Evolutionary conservation across 2,113 vertebrate genomes (phyloP).

Genomic region (Drymodes brunneopygia): DNA sequence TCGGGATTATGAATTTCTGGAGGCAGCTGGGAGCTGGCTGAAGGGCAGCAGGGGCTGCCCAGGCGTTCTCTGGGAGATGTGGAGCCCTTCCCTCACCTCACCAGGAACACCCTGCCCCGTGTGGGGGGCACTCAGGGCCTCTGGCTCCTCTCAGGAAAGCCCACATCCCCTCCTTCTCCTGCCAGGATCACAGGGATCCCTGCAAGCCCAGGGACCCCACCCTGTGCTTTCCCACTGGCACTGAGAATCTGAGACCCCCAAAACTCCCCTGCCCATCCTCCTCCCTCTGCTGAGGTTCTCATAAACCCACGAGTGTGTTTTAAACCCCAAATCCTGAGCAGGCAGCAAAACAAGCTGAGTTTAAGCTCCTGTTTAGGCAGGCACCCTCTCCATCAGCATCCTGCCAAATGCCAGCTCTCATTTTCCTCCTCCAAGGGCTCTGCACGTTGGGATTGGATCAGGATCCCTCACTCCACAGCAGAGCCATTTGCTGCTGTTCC

Average conservation of each 20-base stretch:
- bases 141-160: background rate
- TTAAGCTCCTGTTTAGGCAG: background rate
- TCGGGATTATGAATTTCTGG: background rate
- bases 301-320: background rate
- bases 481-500: background rate
- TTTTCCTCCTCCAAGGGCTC: background rate
- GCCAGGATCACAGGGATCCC: fast-evolving
- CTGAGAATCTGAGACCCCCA: background rate
- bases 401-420: background rate
- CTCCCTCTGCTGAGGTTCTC: background rate
- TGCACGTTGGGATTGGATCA: background rate
- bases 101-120: background rate
- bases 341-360: background rate
- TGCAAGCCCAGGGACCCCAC: background rate
- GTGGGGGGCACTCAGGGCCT: background rate
- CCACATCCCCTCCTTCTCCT: background rate
- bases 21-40: background rate
- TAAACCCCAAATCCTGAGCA: background rate
- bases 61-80: background rate
- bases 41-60: background rate
- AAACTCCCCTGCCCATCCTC: background rate
- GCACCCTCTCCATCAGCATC: background rate
- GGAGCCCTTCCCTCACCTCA: background rate
- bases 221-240: background rate
- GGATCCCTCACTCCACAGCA: background rate